Evolutionary conservation across 92 coral and sea anemone genomes (phyloP), one percentile per base, ranked within the genome.

Genomic region (Plumapathes pennacea): DNA sequence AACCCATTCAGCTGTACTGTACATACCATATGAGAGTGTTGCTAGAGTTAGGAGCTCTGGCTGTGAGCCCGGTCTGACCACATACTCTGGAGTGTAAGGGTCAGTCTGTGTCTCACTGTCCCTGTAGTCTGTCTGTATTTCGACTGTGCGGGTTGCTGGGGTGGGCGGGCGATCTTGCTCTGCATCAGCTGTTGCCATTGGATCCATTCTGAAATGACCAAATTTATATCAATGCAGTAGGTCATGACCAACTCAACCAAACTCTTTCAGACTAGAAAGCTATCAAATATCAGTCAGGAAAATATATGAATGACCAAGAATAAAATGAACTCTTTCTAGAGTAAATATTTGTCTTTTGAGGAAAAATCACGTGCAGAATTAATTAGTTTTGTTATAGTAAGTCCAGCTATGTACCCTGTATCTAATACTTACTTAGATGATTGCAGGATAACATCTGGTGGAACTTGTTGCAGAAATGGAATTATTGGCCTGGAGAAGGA

Each of bases 101-200:
- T 92, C 98, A 26, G 98, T 92, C 75, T 92, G 96, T 27, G 98
- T 55, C 71, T 92, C 98, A 74, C 98, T 81, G 48, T 92, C 98
- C 57, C 98, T 88, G 80, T 92, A 92, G 72, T 88, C 98, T 45
- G 98, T 92, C 57, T 92, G 98, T 29, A 88, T 75, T 64, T 76
- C 84, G 25, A 92, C 98, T 46, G 98, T 92, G 27, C 90, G 80
- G 12, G 98, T 92, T 4, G 94, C 89, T 38, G 98, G 98, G 1
- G 98, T 92, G 1, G 89, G 96, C 11, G 90, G 77, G 27, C 96
- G 64, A 20, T 77, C 96, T 33, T 71, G 62, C 24, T 79, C 83
- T 52, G 60, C 37, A 17, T 77, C 94, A 45, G 75, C 80, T 22
- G 72, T 68, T 42, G 85, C 73, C 54, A 87, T 51, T 2, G 96